A percentile compares a stretch with the other conserved stretches of the same genome.
These are phyloP conservation scores for Acinonyx jubatus DNA, from an alignment of 2,113 vertebrate species.

Conservation along the genomic window DNA sequence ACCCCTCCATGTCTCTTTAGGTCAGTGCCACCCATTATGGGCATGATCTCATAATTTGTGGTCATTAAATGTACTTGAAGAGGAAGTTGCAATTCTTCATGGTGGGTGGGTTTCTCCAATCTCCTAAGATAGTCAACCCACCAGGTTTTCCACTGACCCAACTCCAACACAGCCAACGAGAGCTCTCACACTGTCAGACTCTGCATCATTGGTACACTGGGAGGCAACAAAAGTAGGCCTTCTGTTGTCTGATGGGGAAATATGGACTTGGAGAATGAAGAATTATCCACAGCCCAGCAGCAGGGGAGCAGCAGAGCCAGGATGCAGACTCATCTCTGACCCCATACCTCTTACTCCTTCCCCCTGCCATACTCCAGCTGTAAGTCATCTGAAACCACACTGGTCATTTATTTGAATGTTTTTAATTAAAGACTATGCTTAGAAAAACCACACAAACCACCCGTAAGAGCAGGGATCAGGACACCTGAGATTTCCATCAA, in stretches of 20 bases:
- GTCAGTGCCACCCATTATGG: background rate
- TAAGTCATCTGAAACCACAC: background rate
- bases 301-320: too few relatives aligned
- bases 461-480: background rate
- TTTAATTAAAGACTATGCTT: background rate
- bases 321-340: background rate
- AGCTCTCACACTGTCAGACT: accelerated
- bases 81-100: background rate
- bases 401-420: background rate
- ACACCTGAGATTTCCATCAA: background rate
- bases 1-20: background rate
- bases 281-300: background rate
- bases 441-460: background rate
- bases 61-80: background rate
- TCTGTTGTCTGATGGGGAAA: background rate
- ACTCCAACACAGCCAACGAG: too few relatives aligned
- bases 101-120: background rate
- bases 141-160: background rate
- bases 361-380: background rate
- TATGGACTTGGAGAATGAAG: background rate
- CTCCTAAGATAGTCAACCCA: background rate
- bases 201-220: background rate
- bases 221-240: background rate
- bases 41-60: background rate
- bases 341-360: background rate